A percentile compares a stretch with the other conserved stretches of the same genome.
Conservation (phyloP, 1,140 invertebrate species). For the Armadillidium nasatum region DNA sequence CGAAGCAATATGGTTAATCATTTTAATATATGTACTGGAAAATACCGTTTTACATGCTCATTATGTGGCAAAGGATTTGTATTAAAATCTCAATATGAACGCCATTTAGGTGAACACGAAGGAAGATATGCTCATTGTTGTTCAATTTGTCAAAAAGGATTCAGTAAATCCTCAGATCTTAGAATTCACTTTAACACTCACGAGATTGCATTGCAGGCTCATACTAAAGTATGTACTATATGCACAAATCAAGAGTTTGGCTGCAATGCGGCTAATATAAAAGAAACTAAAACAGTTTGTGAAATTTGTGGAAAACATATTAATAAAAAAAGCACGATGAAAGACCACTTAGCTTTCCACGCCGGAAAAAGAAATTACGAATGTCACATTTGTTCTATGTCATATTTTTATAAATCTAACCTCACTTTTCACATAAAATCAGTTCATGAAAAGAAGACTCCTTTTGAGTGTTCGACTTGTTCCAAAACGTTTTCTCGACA, state of each 20-base stretch:
- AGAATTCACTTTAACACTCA: conserved; percentile 32
- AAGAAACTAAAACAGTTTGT: conserved; percentile 24
- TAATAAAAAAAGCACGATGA: conserved; percentile 27
- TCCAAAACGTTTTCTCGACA: conserved; percentile 86
- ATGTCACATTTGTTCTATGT: conserved; percentile 28
- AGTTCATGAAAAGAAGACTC: conserved; percentile 24
- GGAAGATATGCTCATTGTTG: conserved; percentile 37
- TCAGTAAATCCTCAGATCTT: conserved; percentile 39
- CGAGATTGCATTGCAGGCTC: conserved; percentile 22
- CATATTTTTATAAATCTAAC: conserved; percentile 41
- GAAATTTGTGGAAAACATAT: conserved; percentile 37
- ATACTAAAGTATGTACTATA: neutral
- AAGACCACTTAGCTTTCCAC: conserved; percentile 38
- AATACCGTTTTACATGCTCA: conserved; percentile 34
- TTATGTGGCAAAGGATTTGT: conserved; percentile 38
- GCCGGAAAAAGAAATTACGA: conserved; percentile 32
- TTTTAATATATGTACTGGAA: conserved; percentile 35
- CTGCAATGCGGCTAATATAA: conserved; percentile 22
- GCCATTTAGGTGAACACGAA: conserved; percentile 35
- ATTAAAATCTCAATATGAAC: conserved; percentile 36
- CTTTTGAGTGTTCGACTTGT: conserved; percentile 66
- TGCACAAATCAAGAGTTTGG: conserved; percentile 22
- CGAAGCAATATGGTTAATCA: conserved; percentile 39
- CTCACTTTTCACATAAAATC: conserved; percentile 32
- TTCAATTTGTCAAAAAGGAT: conserved; percentile 36